These are phyloP conservation scores for Phoeniculus purpureus DNA, from an alignment of 2,797 vertebrate species.

Conservation along the genomic window DNA sequence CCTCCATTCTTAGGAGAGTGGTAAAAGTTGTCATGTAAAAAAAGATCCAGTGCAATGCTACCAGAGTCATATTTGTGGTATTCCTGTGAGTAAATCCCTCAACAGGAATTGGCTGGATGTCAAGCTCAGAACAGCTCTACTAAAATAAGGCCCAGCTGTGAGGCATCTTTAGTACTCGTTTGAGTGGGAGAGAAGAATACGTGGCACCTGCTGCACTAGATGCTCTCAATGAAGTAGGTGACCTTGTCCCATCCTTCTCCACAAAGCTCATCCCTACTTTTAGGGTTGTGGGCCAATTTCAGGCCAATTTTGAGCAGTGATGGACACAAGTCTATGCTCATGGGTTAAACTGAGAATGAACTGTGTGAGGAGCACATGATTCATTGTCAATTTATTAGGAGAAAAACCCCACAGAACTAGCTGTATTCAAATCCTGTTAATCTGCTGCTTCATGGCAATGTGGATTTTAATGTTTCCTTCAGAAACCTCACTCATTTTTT, in stretches of 20 bases:
- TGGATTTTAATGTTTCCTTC: constrained; percentile 1
- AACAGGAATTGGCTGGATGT: neutral
- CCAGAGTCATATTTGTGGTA: neutral
- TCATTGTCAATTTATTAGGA: neutral
- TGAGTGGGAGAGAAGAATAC: neutral
- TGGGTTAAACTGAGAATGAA: neutral
- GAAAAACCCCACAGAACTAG: neutral
- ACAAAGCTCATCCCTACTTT: neutral
- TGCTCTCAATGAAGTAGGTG: accelerated
- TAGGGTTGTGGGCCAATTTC: accelerated
- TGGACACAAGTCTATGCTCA: neutral
- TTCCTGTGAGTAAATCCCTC: constrained; percentile 20
- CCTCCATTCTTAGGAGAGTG: constrained; percentile 28
- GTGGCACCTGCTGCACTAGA: neutral
- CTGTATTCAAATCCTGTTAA: neutral
- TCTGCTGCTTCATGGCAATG: neutral
- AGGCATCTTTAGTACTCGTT: accelerated
- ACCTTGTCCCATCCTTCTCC: neutral
- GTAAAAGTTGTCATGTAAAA: constrained; percentile 36
- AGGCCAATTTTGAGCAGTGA: neutral
- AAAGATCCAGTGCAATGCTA: constrained; percentile 3
- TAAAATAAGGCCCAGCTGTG: neutral
- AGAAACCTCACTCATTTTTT: neutral
- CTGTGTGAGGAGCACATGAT: neutral
- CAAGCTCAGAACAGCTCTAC: neutral